These are phyloP conservation scores for Aotus griseimembra DNA, from an alignment of 2,797 vertebrate species.

Conservation along the genomic window DNA sequence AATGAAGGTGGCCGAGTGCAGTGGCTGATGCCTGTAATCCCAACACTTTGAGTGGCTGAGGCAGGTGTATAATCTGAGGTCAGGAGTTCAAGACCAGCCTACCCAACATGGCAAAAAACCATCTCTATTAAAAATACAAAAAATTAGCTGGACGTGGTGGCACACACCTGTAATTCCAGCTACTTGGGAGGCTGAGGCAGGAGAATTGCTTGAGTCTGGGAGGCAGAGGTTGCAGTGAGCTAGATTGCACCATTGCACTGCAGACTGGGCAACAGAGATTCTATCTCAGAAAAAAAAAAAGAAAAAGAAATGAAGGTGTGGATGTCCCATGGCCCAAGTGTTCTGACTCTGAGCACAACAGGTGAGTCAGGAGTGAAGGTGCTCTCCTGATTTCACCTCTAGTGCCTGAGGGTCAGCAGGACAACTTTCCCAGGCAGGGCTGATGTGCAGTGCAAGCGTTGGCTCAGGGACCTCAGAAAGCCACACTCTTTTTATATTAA, in stretches of 20 bases:
- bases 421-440: accelerated
- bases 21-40: neutral
- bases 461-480: neutral
- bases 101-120: neutral
- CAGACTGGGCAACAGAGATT: neutral
- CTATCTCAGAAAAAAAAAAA: neutral
- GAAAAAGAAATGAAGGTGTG: accelerated
- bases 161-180: neutral
- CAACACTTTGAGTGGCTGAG: neutral
- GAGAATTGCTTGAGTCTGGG: neutral
- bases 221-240: neutral
- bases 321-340: accelerated
- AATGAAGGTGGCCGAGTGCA: neutral
- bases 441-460: too few relatives aligned
- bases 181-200: neutral
- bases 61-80: neutral
- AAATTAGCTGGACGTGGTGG: neutral
- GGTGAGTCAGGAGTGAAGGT: neutral
- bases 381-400: accelerated
- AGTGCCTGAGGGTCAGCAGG: accelerated
- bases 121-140: neutral
- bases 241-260: neutral
- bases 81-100: neutral
- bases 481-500: neutral
- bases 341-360: neutral